A percentile compares a stretch with the other conserved stretches of the same genome.
Conservation (phyloP, 92 coral and sea anemone genomes). For the Pocillopora meandrina region DNA sequence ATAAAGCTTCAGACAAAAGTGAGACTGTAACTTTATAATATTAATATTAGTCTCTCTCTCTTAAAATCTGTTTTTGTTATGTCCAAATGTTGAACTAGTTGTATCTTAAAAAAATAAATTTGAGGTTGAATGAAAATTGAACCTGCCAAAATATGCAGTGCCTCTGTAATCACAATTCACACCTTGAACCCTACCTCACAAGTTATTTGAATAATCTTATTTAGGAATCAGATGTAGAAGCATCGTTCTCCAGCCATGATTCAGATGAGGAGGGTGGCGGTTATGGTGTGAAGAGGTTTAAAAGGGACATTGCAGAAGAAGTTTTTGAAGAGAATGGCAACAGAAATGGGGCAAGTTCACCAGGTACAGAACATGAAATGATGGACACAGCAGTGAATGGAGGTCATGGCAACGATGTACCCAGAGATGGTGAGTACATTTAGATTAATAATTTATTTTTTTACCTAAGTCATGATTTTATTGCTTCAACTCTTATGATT, state of each 20-base stretch:
- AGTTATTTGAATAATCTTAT: not conserved
- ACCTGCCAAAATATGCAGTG: no score
- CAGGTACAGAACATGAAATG: constrained; percentile 31
- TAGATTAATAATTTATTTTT: not conserved
- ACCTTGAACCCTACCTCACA: not conserved
- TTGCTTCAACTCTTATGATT: no score
- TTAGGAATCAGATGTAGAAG: constrained; percentile 97
- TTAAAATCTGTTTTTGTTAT: no score
- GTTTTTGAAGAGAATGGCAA: constrained; percentile 82
- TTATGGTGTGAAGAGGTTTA: constrained; percentile 64
- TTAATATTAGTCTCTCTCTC: no score
- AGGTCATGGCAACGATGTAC: constrained; percentile 61
- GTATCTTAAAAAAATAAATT: no score
- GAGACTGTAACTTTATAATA: no score
- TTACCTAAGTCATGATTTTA: not conserved
- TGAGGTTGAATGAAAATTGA: no score
- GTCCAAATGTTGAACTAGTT: no score
- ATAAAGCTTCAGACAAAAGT: no score
- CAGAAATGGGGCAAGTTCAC: constrained; percentile 79
- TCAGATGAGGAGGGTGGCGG: constrained; percentile 82
- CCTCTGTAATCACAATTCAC: no score
- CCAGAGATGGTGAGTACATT: constrained; percentile 68
- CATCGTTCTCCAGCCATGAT: constrained; percentile 96
- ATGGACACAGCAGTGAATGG: constrained; percentile 75
- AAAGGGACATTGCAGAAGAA: constrained; percentile 77